phyloP scores from a whole-genome alignment of 2,888 invertebrate genomes.

The Smittia sp. region DNA sequence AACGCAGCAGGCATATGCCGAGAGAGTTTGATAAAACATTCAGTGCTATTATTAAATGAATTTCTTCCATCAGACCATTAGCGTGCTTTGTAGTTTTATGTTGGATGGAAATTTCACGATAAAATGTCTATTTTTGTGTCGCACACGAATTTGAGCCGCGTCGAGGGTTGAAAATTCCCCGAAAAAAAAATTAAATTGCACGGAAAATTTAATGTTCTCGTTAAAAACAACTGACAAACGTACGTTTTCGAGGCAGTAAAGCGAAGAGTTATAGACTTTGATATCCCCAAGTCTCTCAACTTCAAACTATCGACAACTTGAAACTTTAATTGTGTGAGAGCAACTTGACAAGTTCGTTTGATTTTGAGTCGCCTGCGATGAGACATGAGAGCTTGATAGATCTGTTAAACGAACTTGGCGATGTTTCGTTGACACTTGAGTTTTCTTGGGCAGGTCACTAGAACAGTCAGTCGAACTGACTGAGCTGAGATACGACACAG shows the following conservation, averaged over 20 bases:
- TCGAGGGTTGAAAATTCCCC: neutral
- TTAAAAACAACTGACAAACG: neutral
- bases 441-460: no score
- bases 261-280: neutral
- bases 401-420: no score
- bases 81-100: conserved; percentile 3
- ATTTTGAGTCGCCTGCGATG: no score
- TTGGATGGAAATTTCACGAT: neutral
- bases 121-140: neutral
- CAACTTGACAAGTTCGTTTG: no score
- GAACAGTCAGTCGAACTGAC: no score
- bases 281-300: neutral
- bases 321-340: neutral
- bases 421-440: no score
- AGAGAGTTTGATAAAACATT: neutral
- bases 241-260: neutral
- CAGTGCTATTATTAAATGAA: neutral
- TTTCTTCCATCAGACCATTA: neutral
- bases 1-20: neutral
- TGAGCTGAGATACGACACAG: no score
- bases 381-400: no score
- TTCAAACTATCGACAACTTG: neutral
- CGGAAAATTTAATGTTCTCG: neutral
- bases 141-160: neutral
- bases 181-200: neutral